These are phyloP conservation scores for Augiades crinisus DNA, from an alignment of 2,888 invertebrate genomes.

Conservation along the genomic window DNA sequence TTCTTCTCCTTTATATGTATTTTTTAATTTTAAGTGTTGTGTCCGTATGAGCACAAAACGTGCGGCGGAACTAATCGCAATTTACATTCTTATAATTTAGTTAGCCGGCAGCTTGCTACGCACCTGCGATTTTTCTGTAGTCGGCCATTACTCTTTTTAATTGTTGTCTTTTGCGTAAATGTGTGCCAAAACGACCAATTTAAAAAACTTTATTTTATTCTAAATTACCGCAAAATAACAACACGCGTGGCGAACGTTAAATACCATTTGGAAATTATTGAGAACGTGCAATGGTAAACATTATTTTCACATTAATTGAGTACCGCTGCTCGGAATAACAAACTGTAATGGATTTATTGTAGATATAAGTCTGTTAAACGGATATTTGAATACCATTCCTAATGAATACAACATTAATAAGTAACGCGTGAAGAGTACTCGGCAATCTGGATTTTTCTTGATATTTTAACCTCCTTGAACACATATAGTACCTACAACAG, in stretches of 20 bases:
- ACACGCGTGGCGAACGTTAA: background rate
- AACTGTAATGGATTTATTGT: conserved; percentile 12
- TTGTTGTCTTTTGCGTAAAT: conserved; percentile 40
- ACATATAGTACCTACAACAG: too few species aligned
- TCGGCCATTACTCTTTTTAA: conserved; percentile 49
- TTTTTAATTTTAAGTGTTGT: too few species aligned
- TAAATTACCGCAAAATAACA: conserved; percentile 11
- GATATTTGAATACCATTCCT: background rate
- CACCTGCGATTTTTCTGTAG: conserved; percentile 46
- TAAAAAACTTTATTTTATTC: conserved; percentile 18
- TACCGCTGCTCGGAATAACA: background rate
- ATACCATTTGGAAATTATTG: conserved; percentile 1
- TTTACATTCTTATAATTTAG: conserved; percentile 38
- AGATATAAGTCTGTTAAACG: background rate
- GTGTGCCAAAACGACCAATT: conserved; percentile 16
- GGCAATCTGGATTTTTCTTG: too few species aligned
- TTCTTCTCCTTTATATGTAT: too few species aligned
- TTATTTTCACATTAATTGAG: conserved; percentile 7
- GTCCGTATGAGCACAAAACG: background rate
- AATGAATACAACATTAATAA: too few species aligned
- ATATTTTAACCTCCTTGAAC: too few species aligned
- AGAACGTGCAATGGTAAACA: conserved; percentile 14
- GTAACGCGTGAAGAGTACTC: too few species aligned
- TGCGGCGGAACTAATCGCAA: conserved; percentile 20
- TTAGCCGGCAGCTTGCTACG: conserved; percentile 48